These are phyloP conservation scores for Myotis davidii DNA, from an alignment of 2,113 vertebrate genomes.

Conservation along the genomic window DNA sequence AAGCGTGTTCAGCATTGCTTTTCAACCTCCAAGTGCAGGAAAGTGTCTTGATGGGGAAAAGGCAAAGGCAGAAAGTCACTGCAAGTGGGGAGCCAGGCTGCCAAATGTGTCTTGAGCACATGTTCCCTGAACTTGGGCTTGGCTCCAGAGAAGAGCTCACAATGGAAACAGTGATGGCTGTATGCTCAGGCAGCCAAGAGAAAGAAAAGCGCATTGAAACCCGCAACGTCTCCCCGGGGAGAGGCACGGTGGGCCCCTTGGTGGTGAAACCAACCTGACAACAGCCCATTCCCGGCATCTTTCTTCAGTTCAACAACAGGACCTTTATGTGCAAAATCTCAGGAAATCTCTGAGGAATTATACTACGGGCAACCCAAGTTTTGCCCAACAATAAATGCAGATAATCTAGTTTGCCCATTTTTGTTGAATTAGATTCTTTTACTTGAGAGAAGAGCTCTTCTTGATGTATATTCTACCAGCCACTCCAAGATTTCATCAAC, in stretches of 20 bases:
- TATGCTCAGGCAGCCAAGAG: conserved; percentile 59
- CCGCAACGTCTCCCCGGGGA: background rate
- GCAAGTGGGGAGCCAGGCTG: conserved; percentile 31
- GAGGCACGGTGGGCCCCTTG: background rate
- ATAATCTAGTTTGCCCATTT: background rate
- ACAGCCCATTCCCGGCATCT: conserved; percentile 13
- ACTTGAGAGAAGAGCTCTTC: background rate
- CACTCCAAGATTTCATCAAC: background rate
- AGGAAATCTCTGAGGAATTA: background rate
- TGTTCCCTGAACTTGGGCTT: conserved; percentile 29
- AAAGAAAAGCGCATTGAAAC: conserved; percentile 69
- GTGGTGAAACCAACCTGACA: conserved; percentile 3
- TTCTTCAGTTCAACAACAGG: background rate
- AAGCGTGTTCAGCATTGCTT: background rate
- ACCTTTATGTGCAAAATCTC: background rate
- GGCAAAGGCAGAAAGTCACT: conserved; percentile 51
- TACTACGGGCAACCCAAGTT: background rate
- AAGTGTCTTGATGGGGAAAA: background rate
- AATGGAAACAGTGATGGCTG: conserved; percentile 50
- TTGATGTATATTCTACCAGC: background rate
- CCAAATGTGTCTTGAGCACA: conserved; percentile 45
- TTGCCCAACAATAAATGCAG: background rate
- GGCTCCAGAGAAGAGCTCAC: background rate
- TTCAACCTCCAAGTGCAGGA: conserved; percentile 12
- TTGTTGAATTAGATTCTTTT: background rate